Evolutionary conservation across 2,888 invertebrate genomes (phyloP), one percentile per base, ranked within the genome.

Genomic region (Cerastis rubricosa): DNA sequence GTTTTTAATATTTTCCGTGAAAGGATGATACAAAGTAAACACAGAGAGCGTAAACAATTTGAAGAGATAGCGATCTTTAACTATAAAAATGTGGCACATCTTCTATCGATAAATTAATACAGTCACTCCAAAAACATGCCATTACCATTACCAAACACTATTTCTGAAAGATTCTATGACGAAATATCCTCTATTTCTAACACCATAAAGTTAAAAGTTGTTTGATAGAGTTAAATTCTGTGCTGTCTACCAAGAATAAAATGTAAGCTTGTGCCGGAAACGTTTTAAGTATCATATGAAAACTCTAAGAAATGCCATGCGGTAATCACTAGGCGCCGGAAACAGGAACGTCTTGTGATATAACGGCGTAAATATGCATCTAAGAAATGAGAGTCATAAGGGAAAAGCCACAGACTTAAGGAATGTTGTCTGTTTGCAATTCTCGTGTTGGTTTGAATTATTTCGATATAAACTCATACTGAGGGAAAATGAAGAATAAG

Each of bases 321-420:
- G 67, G 75, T 82, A 76, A 80, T 84, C 82, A 84, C 82, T 73
- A 72, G 79, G 74, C 85, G 81, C 88, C 88, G 88, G 88, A 87
- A 88, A 87, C 87, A 82, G 63, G 77, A 88, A 87, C 86, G 83
- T 85, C 80, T 85, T 75, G 67, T 75, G 83, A 76, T 80, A 79
- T 88, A 86, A 86, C 78, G 73, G 78, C 64, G 80, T 76, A 73
- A 83, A 81, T 81, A 87, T 83, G 81, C 72, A 71, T 79, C 68
- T 77, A 54, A 81, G 81, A 83, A 76, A 81, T 86, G 57, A 72
- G 65, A 78, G 66, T 74, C 78, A 74, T 81, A 77, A 76, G 66
- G 70, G 72, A 80, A 79, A 86, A 74, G 74, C 78, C 71, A 51
- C 74, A 85, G 81, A 61, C 69, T 12, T 65, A 51, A 72, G 78